Evolutionary conservation across 2,888 invertebrate genomes (phyloP).

Genomic region (Dasysyrphus tricinctus): DNA sequence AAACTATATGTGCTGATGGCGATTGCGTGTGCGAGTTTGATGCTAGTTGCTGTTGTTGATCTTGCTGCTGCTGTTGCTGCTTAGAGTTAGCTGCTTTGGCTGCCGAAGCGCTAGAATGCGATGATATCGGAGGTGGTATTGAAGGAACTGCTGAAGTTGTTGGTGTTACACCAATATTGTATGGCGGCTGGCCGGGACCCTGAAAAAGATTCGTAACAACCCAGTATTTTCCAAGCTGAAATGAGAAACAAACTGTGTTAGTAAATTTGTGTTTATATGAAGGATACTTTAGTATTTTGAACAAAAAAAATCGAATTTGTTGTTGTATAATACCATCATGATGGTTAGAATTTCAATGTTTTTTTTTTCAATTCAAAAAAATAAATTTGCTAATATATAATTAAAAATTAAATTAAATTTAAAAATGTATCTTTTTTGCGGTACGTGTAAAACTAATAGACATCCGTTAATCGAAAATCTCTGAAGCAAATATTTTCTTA

Average conservation of each 20-base stretch:
- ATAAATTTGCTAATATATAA: too few species aligned
- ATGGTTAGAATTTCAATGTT: too few species aligned
- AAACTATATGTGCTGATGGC: constrained; percentile 63
- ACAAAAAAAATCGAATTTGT: too few species aligned
- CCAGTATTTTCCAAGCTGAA: constrained; percentile 92
- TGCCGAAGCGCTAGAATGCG: constrained; percentile 76
- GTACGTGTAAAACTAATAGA: too few species aligned
- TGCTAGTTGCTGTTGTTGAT: constrained; percentile 69
- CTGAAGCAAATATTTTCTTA: too few species aligned
- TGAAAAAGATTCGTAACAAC: constrained; percentile 92
- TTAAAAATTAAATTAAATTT: too few species aligned
- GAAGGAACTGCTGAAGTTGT: constrained; percentile 77
- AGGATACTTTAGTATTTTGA: neutral
- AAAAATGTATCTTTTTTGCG: too few species aligned
- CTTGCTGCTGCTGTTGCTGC: constrained; percentile 75
- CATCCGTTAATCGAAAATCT: too few species aligned
- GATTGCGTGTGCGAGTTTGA: constrained; percentile 72
- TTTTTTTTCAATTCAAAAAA: too few species aligned
- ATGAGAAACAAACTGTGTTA: constrained; percentile 86
- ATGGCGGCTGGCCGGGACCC: constrained; percentile 79
- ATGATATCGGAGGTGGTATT: constrained; percentile 77
- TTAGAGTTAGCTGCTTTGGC: constrained; percentile 75
- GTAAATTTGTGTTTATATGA: neutral
- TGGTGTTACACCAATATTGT: constrained; percentile 77
- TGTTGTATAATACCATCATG: too few species aligned